Conservation (phyloP, 53 echinoderm and acorn worm genomes). For the Holothuria leucospilota region DNA sequence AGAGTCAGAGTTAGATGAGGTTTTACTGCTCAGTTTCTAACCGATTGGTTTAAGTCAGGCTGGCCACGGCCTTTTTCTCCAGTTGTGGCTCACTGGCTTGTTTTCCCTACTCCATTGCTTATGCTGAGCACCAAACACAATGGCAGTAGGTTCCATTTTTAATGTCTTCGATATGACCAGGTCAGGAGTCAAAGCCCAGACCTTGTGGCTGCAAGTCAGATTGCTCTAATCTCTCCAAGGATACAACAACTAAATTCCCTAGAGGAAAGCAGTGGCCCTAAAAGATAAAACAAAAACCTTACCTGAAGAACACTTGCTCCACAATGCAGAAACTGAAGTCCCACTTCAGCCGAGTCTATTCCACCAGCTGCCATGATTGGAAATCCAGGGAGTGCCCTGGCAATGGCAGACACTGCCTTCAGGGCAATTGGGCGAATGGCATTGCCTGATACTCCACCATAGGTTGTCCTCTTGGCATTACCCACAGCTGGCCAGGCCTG, state of each 20-base stretch:
- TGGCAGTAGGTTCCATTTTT: no score
- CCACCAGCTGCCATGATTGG: constrained; percentile 96
- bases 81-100: no score
- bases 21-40: no score
- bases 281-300: background rate
- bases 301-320: constrained; percentile 92
- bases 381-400: constrained; percentile 89
- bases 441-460: constrained; percentile 96
- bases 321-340: constrained; percentile 89
- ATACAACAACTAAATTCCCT: background rate
- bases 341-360: constrained; percentile 93
- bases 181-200: no score
- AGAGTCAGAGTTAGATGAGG: no score
- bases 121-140: no score
- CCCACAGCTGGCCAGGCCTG: constrained; percentile 94
- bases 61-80: no score
- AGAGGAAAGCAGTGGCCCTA: background rate
- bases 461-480: constrained; percentile 81
- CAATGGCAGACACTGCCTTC: constrained; percentile 96
- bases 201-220: no score
- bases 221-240: no score
- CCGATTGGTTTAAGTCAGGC: no score
- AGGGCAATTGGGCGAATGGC: constrained; percentile 97
- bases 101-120: no score
- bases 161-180: no score